Conservation (phyloP, 2,797 vertebrate genomes). For the Poeciliopsis presidionis region DNA sequence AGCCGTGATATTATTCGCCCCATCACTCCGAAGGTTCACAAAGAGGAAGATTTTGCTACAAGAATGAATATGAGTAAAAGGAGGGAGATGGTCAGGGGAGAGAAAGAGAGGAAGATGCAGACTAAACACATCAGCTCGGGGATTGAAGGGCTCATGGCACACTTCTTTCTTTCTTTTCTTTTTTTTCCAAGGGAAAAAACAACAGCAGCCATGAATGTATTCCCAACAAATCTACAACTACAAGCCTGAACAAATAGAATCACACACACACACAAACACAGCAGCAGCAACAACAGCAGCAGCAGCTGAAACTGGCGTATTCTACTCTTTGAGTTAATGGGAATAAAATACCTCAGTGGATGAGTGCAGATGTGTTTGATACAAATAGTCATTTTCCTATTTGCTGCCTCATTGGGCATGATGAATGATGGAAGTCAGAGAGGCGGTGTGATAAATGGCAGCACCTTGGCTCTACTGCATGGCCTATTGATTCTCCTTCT, state of each 20-base stretch:
- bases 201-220: constrained; percentile 86
- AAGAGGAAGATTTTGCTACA: constrained; percentile 60
- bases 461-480: constrained; percentile 99
- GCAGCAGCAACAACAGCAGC: constrained; percentile 67
- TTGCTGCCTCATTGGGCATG: constrained; percentile 99
- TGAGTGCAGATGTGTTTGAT: constrained; percentile 99
- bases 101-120: constrained; percentile 31
- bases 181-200: constrained; percentile 54
- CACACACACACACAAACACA: constrained; percentile 66
- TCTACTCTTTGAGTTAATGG: constrained; percentile 99
- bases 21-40: constrained; percentile 74
- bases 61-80: constrained; percentile 51
- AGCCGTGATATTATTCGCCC: constrained; percentile 83
- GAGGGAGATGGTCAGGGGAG: constrained; percentile 54
- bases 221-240: constrained; percentile 92
- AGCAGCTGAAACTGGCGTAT: constrained; percentile 98
- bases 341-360: constrained; percentile 99
- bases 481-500: constrained; percentile 99
- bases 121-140: constrained; percentile 60
- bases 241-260: constrained; percentile 93
- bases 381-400: constrained; percentile 99
- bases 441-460: constrained; percentile 99
- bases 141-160: constrained; percentile 63
- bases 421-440: constrained; percentile 99
- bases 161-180: constrained; percentile 24